These are phyloP conservation scores for Serripes groenlandicus DNA, from an alignment of 2,888 invertebrate genomes.

Conservation along the genomic window DNA sequence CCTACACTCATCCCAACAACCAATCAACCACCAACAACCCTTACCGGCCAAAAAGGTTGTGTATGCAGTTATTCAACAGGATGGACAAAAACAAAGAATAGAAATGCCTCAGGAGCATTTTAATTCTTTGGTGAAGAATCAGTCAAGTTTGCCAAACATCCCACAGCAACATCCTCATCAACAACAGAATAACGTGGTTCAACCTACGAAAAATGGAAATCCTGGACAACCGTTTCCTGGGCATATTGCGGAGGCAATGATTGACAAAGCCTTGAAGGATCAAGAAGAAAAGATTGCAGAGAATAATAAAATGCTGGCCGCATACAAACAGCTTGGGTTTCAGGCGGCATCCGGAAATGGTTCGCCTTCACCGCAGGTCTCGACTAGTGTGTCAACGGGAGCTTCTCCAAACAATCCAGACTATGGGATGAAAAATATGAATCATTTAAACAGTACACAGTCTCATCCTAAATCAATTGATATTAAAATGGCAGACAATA, in stretches of 20 bases:
- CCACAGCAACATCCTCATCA: neutral
- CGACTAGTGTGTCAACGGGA: neutral
- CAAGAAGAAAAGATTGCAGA: conserved; percentile 18
- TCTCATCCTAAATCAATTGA: conserved; percentile 20
- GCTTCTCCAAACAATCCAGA: neutral
- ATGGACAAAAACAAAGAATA: neutral
- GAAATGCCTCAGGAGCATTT: neutral
- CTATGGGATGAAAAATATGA: neutral
- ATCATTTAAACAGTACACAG: conserved; percentile 14
- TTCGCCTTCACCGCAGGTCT: conserved; percentile 11
- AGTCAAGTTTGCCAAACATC: neutral
- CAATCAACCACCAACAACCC: neutral
- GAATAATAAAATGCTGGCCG: neutral
- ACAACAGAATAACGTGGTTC: neutral
- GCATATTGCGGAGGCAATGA: conserved; percentile 1
- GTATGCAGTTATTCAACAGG: neutral
- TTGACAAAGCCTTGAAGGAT: neutral
- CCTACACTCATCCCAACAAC: conserved; percentile 5
- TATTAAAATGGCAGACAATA: conserved; percentile 37
- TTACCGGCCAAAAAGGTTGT: conserved; percentile 4
- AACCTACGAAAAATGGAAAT: neutral
- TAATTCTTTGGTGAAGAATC: neutral
- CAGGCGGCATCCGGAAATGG: neutral
- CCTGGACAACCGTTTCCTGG: too few species aligned
- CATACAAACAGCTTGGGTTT: conserved; percentile 7